Base-by-base conservation (phyloP, 1,140 invertebrate species). In the Zophobas atratus region DNA sequence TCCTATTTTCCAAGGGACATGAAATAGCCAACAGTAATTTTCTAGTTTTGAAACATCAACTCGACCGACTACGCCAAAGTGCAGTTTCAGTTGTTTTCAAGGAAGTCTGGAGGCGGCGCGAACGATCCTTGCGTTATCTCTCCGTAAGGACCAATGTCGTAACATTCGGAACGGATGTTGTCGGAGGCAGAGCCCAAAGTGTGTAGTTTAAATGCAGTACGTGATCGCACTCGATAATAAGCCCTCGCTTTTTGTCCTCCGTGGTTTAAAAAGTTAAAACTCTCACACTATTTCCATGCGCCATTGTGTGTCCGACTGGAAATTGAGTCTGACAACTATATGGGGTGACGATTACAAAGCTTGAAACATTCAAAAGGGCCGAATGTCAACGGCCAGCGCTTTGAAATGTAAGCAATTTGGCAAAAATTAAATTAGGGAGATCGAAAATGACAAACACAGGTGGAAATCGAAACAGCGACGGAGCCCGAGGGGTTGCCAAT, bases 171-270 rank as follows among this genome's bases (percentile, higher is more conserved):
- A 75, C 57, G 43, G 36, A 57, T 57, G 72, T 75, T 72, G 70
- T 72, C 48, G 70, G 70, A 36, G 46, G 48, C 36, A 38, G 33
- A 36, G 33, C 55, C 72, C 38, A 75, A 75, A 75, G 72, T 75
- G 72, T 75, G 72, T 77, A 39, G 51, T 77, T 70, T 77, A 77
- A 77, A 77, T 77, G 67, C 71, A 70, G 20, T 77, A 77, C 76
- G 76, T 77, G 76, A 72, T 77, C 55, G 38, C 55, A 38, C 43
- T 72, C 70, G 53, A 77, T 46, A 51, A 77, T 72, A 43, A 72
- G 70, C 63, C n/a, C n/a, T 67, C 39, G 38, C 60, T 67, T 67
- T 67, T 46, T 67, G 38, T 20, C n/a, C 6, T 41, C 39, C 6
- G 39, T 32, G 39, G 38, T 48, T 67, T 67, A 43, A 67, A 67